Evolutionary conservation across 2,888 invertebrate genomes (phyloP), one percentile per base, ranked within the genome.

Genomic region (Drosophila meridiana): DNA sequence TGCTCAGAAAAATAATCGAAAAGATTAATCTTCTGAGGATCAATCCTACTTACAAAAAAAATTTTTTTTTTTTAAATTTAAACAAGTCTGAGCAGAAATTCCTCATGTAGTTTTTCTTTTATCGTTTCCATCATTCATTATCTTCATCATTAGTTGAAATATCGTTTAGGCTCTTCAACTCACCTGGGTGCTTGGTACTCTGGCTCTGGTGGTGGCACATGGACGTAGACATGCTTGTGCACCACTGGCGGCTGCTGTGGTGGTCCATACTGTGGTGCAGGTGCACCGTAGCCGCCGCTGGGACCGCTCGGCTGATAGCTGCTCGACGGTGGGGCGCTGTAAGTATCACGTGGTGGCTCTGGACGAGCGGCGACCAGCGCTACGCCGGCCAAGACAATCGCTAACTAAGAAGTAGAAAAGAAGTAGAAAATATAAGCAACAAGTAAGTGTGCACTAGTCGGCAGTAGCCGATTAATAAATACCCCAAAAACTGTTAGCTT

Each of bases 191-290:
- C 94, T 43, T 95, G 95, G 90, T 96, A 95, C 89, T 97, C 97
- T 38, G 96, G 96, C 93, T 97, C 97, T 88, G 97, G 97, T 66
- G 97, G 97, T 57, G 97, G 97, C 26, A 97, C 97, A 93, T 97
- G 97, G 26, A 98, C 97, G 94, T 97, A 98, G 14, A 98, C 97
- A 92, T 97, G 97, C 92, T 98, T 98, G 93, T 97, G 97, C 60
- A 97, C 95, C 47, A 97, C 96, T 64, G 97, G 96, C 69, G 95
- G 95, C 89, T 95, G 96, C 74, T 94, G 94, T 1, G 96, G 96
- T 8, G 96, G 95, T 26, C 96, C 96, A 87, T 96, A 96, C 3
- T 95, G 94, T 4, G 94, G 92, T 11, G 94, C 93, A 9, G 95
- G 95, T 30, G 95, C 94, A 50, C 95, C 94, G 91, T 95, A 95